Percentiles rank a stretch among this genome's conserved stretches.
Conservation (phyloP, 2,888 invertebrate species). For the Melanargia galathea region DNA sequence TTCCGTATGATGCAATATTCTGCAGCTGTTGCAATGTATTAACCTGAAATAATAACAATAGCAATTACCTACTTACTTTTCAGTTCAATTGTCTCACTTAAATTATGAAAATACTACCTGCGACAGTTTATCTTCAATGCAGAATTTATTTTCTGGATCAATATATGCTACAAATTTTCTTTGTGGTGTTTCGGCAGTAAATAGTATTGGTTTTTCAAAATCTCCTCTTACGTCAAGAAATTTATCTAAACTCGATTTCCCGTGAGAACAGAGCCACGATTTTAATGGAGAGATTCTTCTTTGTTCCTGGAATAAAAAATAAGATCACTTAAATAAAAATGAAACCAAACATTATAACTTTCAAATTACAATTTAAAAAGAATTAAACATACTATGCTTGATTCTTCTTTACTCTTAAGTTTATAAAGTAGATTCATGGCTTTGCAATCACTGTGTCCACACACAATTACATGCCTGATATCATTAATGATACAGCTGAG, state of each 20-base stretch:
- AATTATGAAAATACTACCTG: slow-evolving; percentile 83
- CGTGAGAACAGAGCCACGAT: slow-evolving; percentile 96
- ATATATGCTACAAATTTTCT: slow-evolving; percentile 96
- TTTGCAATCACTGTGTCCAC: slow-evolving; percentile 99
- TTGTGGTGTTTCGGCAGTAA: slow-evolving; percentile 93
- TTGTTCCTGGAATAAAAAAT: slow-evolving; percentile 81
- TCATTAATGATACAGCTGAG: slow-evolving; percentile 95
- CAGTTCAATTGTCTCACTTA: not conserved
- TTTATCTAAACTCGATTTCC: slow-evolving; percentile 89
- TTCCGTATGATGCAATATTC: slow-evolving; percentile 96
- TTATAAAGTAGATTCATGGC: slow-evolving; percentile 96
- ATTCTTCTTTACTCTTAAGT: slow-evolving; percentile 89
- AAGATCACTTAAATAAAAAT: slow-evolving; percentile 15
- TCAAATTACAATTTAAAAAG: not conserved
- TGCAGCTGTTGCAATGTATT: slow-evolving; percentile 96
- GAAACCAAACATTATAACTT: not conserved
- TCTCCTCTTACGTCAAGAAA: slow-evolving; percentile 87
- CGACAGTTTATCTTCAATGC: slow-evolving; percentile 94
- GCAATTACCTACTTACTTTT: not conserved
- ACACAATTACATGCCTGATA: slow-evolving; percentile 95
- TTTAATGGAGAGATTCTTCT: slow-evolving; percentile 92
- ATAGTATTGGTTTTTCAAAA: slow-evolving; percentile 88
- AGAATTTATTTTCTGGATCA: slow-evolving; percentile 94
- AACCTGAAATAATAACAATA: slow-evolving; percentile 81
- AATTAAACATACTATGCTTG: slow-evolving; percentile 68